Conservation (phyloP, 2,888 invertebrate genomes). For the Drosophila cognata region DNA sequence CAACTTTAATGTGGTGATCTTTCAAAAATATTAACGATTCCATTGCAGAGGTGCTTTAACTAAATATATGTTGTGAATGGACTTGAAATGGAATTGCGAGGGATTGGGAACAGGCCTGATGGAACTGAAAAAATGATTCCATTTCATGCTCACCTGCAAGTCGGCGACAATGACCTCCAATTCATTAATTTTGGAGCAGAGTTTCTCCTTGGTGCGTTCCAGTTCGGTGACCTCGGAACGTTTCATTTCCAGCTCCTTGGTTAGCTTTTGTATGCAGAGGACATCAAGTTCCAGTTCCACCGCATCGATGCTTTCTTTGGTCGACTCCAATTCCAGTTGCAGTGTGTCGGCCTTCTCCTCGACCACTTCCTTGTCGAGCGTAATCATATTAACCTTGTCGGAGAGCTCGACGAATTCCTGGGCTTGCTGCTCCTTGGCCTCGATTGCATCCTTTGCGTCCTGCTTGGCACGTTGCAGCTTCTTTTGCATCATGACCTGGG, state of each 20-base stretch:
- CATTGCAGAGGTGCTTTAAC: not conserved
- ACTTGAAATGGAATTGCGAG: slow-evolving; percentile 2
- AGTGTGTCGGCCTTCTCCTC: slow-evolving; percentile 95
- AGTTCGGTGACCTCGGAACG: slow-evolving; percentile 94
- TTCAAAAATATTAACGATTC: not conserved
- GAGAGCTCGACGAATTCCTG: slow-evolving; percentile 97
- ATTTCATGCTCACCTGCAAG: slow-evolving; percentile 87
- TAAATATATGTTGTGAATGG: not conserved
- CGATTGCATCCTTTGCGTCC: slow-evolving; percentile 95
- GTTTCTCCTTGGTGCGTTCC: slow-evolving; percentile 94
- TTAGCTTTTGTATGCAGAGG: slow-evolving; percentile 90
- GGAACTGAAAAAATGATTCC: not conserved
- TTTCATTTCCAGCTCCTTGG: slow-evolving; percentile 96
- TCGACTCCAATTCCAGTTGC: slow-evolving; percentile 94
- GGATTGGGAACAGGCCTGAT: slow-evolving; percentile 33
- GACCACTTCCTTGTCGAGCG: slow-evolving; percentile 99
- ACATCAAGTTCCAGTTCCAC: slow-evolving; percentile 92
- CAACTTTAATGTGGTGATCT: not conserved
- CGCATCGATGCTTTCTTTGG: slow-evolving; percentile 96
- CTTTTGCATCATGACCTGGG: slow-evolving; percentile 93
- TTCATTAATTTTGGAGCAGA: slow-evolving; percentile 90
- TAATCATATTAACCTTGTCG: slow-evolving; percentile 98
- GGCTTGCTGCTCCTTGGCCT: slow-evolving; percentile 93
- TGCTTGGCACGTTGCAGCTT: slow-evolving; percentile 94
- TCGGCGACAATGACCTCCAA: slow-evolving; percentile 95